phyloP scores from a whole-genome alignment of 1,140 invertebrate genomes.

The Nymphalis io region DNA sequence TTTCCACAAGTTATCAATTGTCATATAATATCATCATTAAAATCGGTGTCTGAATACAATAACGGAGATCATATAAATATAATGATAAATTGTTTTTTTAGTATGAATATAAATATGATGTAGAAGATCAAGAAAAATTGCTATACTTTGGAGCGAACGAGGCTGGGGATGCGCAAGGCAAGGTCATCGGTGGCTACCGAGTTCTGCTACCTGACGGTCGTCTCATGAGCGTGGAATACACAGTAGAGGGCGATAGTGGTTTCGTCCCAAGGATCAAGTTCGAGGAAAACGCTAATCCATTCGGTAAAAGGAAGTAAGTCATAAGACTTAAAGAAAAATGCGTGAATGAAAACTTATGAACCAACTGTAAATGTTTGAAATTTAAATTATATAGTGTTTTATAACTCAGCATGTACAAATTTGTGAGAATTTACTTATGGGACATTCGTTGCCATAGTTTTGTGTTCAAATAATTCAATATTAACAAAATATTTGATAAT shows the following conservation, averaged over 20 bases:
- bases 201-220: constrained; percentile 85
- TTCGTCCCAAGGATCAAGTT: constrained; percentile 86
- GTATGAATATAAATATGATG: constrained; percentile 87
- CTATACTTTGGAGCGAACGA: constrained; percentile 85
- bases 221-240: constrained; percentile 86
- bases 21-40: too few species aligned
- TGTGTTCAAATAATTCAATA: constrained; percentile 20
- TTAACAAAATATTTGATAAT: background rate
- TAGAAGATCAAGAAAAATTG: constrained; percentile 84
- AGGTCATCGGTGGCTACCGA: constrained; percentile 83
- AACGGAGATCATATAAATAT: background rate
- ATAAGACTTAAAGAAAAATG: background rate
- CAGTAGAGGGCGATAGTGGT: constrained; percentile 85
- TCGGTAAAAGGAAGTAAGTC: constrained; percentile 67
- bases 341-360: constrained; percentile 3
- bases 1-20: too few species aligned
- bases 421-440: background rate
- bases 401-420: background rate
- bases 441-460: background rate
- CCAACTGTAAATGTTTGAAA: background rate
- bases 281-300: constrained; percentile 81
- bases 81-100: constrained; percentile 57
- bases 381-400: background rate
- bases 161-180: constrained; percentile 82
- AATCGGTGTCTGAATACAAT: too few species aligned